phyloP scores from a whole-genome alignment of 2,888 invertebrate genomes.

The Andrena bucephala region DNA sequence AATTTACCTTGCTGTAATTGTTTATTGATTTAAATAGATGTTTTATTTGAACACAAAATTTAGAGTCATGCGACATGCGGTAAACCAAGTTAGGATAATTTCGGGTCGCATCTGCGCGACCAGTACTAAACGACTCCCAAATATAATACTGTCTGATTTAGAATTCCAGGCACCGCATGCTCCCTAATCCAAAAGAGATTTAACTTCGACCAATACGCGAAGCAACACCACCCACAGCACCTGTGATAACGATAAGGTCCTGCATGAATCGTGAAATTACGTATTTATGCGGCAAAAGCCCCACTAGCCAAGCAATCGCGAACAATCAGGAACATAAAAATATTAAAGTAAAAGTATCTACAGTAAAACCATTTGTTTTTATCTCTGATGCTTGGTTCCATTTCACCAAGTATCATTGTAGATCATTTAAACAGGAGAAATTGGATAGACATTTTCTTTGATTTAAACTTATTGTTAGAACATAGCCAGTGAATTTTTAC shows the following conservation, averaged over 20 bases:
- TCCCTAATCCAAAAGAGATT: constrained; percentile 64
- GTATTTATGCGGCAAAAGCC: constrained; percentile 76
- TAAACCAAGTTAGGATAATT: constrained; percentile 30
- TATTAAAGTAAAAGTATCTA: background rate
- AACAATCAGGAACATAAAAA: background rate
- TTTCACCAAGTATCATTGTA: background rate
- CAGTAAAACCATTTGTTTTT: too few relatives aligned
- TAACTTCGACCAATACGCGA: constrained; percentile 45
- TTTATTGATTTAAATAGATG: background rate
- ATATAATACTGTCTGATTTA: constrained; percentile 47
- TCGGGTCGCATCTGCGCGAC: constrained; percentile 20
- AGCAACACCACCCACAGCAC: constrained; percentile 33
- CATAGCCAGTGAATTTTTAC: background rate
- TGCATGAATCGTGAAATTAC: constrained; percentile 72
- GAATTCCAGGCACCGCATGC: constrained; percentile 40
- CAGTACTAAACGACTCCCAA: constrained; percentile 26
- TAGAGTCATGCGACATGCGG: background rate
- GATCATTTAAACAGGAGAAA: background rate
- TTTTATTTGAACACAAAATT: background rate
- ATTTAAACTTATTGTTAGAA: background rate
- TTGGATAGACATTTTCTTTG: background rate
- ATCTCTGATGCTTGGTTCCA: too few relatives aligned
- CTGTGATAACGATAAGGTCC: constrained; percentile 72
- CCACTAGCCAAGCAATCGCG: background rate
- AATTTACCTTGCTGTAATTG: background rate